phyloP scores from a whole-genome alignment of 37 sponge, comb jelly and placozoan species.

The Cliona cf. orientalis region DNA sequence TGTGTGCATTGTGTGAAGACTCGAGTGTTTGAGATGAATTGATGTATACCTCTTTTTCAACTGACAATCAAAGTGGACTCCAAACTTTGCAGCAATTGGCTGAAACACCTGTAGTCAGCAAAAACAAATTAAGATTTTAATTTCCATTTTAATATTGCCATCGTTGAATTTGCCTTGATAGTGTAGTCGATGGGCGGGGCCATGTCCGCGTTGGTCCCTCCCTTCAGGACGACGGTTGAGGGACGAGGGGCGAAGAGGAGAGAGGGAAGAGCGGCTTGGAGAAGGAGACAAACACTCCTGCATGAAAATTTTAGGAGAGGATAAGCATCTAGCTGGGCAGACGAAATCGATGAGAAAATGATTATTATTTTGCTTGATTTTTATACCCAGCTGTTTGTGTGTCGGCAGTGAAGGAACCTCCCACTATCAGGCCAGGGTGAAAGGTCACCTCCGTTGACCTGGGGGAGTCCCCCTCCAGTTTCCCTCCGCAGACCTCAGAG shows the following conservation, averaged over 20 bases:
- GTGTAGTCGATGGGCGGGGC: conserved; percentile 94
- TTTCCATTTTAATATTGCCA: neutral
- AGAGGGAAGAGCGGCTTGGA: conserved; percentile 88
- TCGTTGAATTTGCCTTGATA: conserved; percentile 31
- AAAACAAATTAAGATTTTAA: neutral
- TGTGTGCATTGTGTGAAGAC: neutral
- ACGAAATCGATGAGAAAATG: too few species aligned
- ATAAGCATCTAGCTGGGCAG: too few species aligned
- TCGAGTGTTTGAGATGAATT: neutral
- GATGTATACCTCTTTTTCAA: neutral
- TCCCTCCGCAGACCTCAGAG: conserved; percentile 65
- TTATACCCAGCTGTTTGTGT: conserved; percentile 90
- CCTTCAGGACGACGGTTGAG: conserved; percentile 59
- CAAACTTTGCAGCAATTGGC: conserved; percentile 62
- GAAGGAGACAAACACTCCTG: conserved; percentile 83
- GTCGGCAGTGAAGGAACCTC: conserved; percentile 75
- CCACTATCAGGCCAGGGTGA: conserved; percentile 41
- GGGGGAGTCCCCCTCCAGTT: conserved; percentile 53
- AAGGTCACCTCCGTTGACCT: conserved; percentile 72
- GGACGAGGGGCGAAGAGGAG: conserved; percentile 74
- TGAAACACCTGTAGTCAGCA: conserved; percentile 58
- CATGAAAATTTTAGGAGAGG: neutral
- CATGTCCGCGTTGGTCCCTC: conserved; percentile 95
- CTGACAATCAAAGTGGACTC: conserved; percentile 66
- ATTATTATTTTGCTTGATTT: neutral